Conservation (phyloP, 2,888 invertebrate genomes). For the Baronia brevicornis region DNA sequence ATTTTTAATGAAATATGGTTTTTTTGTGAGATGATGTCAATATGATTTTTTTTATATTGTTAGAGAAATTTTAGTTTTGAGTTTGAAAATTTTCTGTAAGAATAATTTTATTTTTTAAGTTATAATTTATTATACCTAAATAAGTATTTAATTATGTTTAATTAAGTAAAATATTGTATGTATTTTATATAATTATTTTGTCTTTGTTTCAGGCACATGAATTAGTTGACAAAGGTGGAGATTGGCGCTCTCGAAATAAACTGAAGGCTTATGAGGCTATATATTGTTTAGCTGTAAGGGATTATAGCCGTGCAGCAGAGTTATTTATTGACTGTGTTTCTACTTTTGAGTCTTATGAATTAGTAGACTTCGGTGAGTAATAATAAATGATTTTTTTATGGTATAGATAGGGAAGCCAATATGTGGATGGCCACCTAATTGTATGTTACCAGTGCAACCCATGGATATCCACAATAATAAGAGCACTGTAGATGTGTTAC, state of each 20-base stretch:
- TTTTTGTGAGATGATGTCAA: too few relatives aligned
- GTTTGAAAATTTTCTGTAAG: background rate
- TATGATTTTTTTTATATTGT: conserved; percentile 3
- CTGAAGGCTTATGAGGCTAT: conserved; percentile 98
- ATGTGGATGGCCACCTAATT: too few relatives aligned
- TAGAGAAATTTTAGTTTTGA: conserved; percentile 4
- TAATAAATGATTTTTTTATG: conserved; percentile 1
- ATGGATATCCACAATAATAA: too few relatives aligned
- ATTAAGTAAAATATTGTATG: background rate
- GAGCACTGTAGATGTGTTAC: too few relatives aligned
- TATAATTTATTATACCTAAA: background rate
- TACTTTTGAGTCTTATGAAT: conserved; percentile 98
- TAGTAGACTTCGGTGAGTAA: conserved; percentile 96
- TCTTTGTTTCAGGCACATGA: conserved; percentile 60
- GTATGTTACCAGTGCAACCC: too few relatives aligned
- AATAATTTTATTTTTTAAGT: background rate
- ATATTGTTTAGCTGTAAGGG: conserved; percentile 96
- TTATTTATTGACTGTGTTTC: conserved; percentile 98
- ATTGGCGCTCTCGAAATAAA: conserved; percentile 98
- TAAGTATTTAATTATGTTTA: background rate
- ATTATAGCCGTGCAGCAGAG: conserved; percentile 95
- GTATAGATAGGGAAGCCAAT: too few relatives aligned
- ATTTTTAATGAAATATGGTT: too few relatives aligned
- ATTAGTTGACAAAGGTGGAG: conserved; percentile 97
- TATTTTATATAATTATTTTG: background rate